Conservation (phyloP, 2,888 invertebrate species). For the Calephelis perditalis region DNA sequence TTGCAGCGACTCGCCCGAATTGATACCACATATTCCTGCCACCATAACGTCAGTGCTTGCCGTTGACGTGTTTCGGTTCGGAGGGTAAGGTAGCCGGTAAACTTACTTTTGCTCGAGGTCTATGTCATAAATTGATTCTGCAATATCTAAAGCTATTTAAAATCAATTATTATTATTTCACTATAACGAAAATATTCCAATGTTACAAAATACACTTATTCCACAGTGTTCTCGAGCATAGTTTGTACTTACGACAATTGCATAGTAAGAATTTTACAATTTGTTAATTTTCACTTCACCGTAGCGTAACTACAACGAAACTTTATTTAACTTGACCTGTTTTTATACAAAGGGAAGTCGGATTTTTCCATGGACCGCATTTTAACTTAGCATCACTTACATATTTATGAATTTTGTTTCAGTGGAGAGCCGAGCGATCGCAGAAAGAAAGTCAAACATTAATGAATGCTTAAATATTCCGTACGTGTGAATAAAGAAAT, state of each 20-base stretch:
- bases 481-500: constrained; percentile 69
- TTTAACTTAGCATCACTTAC: constrained; percentile 53
- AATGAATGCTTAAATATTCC: constrained; percentile 72
- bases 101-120: constrained; percentile 25
- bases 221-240: no score
- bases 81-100: no score
- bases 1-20: no score
- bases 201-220: no score
- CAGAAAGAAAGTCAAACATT: constrained; percentile 71
- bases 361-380: constrained; percentile 59
- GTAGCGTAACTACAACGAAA: constrained; percentile 13
- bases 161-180: no score
- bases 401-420: constrained; percentile 74
- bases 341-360: constrained; percentile 45
- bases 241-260: no score
- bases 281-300: constrained; percentile 2
- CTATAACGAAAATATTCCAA: no score
- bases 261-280: neutral
- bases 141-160: no score
- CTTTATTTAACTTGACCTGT: constrained; percentile 55
- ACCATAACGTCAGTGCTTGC: no score
- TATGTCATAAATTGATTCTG: constrained; percentile 32
- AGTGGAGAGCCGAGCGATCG: constrained; percentile 49
- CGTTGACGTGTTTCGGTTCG: no score
- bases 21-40: no score